These are phyloP conservation scores for Acrobasis consociella DNA, from an alignment of 2,888 invertebrate species.

Conservation along the genomic window DNA sequence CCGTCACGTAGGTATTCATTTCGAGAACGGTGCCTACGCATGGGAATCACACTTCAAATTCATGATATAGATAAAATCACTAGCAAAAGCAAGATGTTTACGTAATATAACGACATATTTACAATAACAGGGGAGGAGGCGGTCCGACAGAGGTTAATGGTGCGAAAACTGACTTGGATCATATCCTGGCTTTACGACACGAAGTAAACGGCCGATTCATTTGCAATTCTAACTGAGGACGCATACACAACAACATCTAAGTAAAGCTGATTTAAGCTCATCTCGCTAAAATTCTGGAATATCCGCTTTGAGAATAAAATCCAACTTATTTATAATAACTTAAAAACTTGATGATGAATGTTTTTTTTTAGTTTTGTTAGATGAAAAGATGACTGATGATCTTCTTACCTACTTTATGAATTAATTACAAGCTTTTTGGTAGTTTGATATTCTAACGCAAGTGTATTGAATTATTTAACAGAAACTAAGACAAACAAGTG, in stretches of 20 bases:
- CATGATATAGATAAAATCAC: constrained; percentile 8
- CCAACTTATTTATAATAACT: no score
- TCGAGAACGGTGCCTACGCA: not conserved
- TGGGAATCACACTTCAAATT: constrained; percentile 18
- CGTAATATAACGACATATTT: constrained; percentile 54
- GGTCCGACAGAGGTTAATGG: constrained; percentile 75
- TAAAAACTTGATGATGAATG: no score
- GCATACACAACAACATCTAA: constrained; percentile 39
- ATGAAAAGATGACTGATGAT: no score
- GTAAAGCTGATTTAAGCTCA: not conserved
- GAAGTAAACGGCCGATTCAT: constrained; percentile 81
- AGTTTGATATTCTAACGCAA: no score
- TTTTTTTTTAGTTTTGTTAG: no score
- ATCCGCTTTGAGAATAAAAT: not conserved
- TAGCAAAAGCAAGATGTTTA: constrained; percentile 37
- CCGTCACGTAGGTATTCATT: not conserved
- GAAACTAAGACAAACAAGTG: no score
- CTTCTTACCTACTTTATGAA: no score
- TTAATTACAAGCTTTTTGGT: no score
- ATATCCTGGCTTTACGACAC: constrained; percentile 79
- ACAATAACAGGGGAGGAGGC: constrained; percentile 66
- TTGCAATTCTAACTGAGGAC: constrained; percentile 79
- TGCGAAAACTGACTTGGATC: constrained; percentile 81
- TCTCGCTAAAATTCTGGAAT: not conserved
- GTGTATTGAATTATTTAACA: no score